These are phyloP conservation scores for Amphipyra tragopoginis DNA, from an alignment of 2,888 invertebrate genomes.

Conservation along the genomic window DNA sequence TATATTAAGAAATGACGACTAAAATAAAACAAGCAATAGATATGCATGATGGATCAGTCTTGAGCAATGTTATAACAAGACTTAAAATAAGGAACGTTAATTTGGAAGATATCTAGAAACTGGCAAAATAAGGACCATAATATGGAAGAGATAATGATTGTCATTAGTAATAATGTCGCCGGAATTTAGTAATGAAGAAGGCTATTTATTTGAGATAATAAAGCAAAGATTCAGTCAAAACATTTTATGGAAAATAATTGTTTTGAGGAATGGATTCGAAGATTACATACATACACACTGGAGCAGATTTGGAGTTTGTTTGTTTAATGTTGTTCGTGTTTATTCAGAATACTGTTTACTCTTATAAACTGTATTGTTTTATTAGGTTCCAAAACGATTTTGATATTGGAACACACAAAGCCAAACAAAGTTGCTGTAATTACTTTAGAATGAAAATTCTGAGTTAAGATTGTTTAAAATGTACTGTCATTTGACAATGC, in stretches of 20 bases:
- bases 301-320: conserved; percentile 23
- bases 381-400: conserved; percentile 40
- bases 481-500: conserved; percentile 6
- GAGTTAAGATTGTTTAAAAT: conserved; percentile 14
- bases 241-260: conserved; percentile 5
- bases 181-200: conserved; percentile 2
- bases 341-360: conserved; percentile 39
- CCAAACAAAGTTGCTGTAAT: conserved; percentile 22
- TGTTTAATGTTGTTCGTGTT: conserved; percentile 48
- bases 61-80: neutral
- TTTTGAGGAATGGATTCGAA: conserved; percentile 5
- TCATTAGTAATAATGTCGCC: neutral
- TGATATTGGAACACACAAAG: conserved; percentile 27
- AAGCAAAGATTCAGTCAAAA: neutral
- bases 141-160: conserved; percentile 3
- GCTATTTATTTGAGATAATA: neutral
- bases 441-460: conserved; percentile 11
- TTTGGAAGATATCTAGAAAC: neutral
- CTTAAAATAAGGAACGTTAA: neutral
- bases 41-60: conserved; percentile 9
- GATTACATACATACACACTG: conserved; percentile 12
- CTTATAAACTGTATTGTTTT: conserved; percentile 24
- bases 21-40: conserved; percentile 1
- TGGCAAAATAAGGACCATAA: neutral
- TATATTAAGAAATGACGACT: conserved; percentile 8